phyloP scores from a whole-genome alignment of 2,797 vertebrate species.

The Acipenser transmontanus region DNA sequence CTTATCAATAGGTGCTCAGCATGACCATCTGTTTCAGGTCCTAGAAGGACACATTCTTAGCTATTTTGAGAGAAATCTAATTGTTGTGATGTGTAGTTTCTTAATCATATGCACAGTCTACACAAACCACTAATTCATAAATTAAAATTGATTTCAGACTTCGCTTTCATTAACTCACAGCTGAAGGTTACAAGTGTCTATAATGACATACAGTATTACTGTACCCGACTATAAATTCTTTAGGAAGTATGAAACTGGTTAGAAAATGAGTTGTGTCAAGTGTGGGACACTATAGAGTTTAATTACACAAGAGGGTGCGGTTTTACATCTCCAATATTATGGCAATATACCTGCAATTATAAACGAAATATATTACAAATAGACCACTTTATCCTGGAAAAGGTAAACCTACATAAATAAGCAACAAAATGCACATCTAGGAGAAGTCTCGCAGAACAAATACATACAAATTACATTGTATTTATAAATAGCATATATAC shows the following conservation, averaged over 20 bases:
- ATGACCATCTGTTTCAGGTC: slow-evolving; percentile 42
- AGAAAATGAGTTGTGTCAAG: too few species aligned
- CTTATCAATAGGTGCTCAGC: slow-evolving; percentile 45
- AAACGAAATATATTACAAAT: too few species aligned
- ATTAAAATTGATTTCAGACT: neutral
- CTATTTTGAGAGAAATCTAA: slow-evolving; percentile 8
- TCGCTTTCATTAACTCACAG: neutral
- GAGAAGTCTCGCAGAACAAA: too few species aligned
- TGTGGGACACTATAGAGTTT: neutral
- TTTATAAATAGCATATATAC: too few species aligned
- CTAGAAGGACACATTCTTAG: slow-evolving; percentile 1
- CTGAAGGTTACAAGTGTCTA: neutral
- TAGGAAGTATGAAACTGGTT: too few species aligned
- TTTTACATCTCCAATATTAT: neutral
- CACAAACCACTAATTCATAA: neutral
- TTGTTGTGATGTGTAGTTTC: slow-evolving; percentile 7
- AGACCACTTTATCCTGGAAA: too few species aligned
- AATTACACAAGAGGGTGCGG: neutral
- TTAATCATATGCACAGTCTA: neutral
- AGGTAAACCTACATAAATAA: too few species aligned
- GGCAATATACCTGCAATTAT: too few species aligned
- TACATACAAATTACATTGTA: too few species aligned
- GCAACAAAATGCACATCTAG: too few species aligned
- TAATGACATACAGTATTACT: too few species aligned
- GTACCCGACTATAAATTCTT: too few species aligned